These are phyloP conservation scores for Cynocephalus volans DNA, from an alignment of 2,113 vertebrate genomes.

Conservation along the genomic window DNA sequence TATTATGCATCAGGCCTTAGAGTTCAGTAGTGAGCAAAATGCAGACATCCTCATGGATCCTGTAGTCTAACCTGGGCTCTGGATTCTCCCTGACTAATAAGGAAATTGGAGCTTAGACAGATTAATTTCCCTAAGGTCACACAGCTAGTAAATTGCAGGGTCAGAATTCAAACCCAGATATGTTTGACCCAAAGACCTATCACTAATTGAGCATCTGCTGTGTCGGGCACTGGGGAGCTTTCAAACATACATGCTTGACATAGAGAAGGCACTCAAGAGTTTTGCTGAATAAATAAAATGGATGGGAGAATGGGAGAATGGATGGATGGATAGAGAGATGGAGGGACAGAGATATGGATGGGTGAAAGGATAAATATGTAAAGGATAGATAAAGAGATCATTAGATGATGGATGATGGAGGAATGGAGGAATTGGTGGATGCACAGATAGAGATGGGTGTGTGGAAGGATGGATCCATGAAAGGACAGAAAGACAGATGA, in stretches of 20 bases:
- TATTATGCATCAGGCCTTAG: not conserved
- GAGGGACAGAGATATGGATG: not conserved
- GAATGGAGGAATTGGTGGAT: not conserved
- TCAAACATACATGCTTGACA: not conserved
- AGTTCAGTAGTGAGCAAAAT: not conserved
- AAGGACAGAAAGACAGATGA: not conserved
- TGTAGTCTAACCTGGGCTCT: not conserved
- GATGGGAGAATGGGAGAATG: no score
- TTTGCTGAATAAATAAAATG: constrained; percentile 22
- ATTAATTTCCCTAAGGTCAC: not conserved
- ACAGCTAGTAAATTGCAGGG: not conserved
- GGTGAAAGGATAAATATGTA: not conserved
- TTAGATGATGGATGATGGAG: not conserved
- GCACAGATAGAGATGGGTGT: not conserved
- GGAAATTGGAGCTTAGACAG: not conserved
- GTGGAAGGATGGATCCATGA: not conserved
- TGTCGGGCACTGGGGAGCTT: not conserved
- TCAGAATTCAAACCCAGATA: constrained; percentile 38
- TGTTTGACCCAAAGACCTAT: not conserved
- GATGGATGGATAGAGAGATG: not conserved
- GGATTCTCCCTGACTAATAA: not conserved
- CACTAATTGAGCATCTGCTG: not conserved
- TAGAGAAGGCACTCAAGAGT: not conserved
- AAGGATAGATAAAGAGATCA: not conserved
- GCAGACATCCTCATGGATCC: not conserved